These are phyloP conservation scores for Campylomormyrus numenius DNA, from an alignment of 2,113 vertebrate species.

Conservation along the genomic window DNA sequence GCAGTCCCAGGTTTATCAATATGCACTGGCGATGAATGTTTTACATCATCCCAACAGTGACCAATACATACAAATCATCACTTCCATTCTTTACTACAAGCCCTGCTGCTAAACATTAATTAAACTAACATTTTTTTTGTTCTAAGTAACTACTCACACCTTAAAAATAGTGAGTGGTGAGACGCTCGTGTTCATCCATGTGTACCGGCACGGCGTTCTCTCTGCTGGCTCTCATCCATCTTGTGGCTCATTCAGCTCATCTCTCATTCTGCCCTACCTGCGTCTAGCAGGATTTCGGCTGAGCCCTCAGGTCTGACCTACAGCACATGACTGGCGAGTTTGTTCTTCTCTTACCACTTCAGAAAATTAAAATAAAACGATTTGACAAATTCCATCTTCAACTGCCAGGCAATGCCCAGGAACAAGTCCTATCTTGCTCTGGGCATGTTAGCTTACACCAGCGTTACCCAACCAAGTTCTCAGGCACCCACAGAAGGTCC, in stretches of 20 bases:
- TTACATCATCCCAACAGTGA: not conserved
- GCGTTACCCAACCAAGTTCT: not conserved
- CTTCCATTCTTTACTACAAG: not conserved
- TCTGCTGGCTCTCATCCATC: not conserved
- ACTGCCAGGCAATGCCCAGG: not conserved
- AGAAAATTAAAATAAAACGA: not conserved
- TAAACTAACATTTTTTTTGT: not conserved
- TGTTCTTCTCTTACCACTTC: not conserved
- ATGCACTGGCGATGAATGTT: not conserved
- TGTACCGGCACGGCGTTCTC: not conserved
- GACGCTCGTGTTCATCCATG: not conserved
- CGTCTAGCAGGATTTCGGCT: not conserved
- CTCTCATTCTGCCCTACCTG: not conserved
- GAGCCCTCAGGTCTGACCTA: not conserved
- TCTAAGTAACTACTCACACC: not conserved
- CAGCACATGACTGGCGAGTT: not conserved
- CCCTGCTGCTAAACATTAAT: not conserved
- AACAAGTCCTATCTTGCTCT: not conserved
- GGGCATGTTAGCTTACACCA: not conserved
- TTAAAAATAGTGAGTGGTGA: not conserved
- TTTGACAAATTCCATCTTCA: not conserved
- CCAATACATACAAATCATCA: not conserved
- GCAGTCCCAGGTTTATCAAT: not conserved
- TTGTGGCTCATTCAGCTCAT: not conserved
- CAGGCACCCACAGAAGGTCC: not conserved